Percentiles rank a stretch among this genome's conserved stretches.
Evolutionary conservation across 2,113 vertebrate species (phyloP).

Genomic region (Bettongia penicillata): DNA sequence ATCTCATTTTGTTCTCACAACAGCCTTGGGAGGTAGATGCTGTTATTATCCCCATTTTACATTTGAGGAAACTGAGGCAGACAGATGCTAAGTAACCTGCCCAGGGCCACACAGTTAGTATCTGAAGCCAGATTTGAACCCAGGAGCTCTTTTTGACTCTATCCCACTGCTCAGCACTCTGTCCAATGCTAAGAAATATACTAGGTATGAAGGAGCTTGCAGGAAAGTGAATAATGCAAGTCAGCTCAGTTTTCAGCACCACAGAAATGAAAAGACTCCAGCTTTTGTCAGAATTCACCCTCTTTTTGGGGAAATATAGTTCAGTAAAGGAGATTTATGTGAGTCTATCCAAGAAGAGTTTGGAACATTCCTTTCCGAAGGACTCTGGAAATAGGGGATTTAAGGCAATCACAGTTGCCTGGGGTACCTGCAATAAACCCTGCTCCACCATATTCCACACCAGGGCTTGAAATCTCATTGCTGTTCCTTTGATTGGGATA

Average conservation of each 20-base stretch:
- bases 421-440: neutral
- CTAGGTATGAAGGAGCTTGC: neutral
- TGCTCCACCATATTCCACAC: neutral
- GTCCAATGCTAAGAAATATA: neutral
- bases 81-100: neutral
- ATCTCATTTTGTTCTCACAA: neutral
- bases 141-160: neutral
- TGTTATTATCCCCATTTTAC: neutral
- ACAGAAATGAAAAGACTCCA: neutral
- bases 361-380: conserved; percentile 5
- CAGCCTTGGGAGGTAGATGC: neutral
- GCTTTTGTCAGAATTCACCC: neutral
- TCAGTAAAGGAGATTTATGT: neutral
- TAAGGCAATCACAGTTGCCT: neutral
- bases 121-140: neutral
- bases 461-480: neutral
- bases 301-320: neutral
- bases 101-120: neutral
- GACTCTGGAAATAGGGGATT: conserved; percentile 8
- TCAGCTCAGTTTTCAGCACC: neutral
- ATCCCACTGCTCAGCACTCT: neutral
- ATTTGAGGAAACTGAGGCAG: neutral
- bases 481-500: conserved; percentile 3
- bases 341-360: neutral
- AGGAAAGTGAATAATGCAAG: neutral